Conservation (phyloP, 2,888 invertebrate species). For the Lycaena phlaeas region DNA sequence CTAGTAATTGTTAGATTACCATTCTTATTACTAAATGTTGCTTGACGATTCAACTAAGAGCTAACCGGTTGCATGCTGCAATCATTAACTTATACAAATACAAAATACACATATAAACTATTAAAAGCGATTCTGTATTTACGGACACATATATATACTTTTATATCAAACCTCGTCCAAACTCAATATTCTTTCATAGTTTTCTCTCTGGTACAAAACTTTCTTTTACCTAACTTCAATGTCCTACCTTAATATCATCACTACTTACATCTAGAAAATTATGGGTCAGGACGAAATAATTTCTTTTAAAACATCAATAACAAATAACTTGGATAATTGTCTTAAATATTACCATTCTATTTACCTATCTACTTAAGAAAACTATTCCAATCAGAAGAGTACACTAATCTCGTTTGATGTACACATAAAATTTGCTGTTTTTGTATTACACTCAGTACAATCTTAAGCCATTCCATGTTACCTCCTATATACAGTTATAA, state of each 20-base stretch:
- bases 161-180: constrained; percentile 2
- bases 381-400: constrained; percentile 32
- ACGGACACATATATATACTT: constrained; percentile 8
- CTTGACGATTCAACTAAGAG: not conserved
- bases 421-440: constrained; percentile 11
- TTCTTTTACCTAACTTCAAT: constrained; percentile 10
- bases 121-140: not conserved
- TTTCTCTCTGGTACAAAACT: constrained; percentile 4
- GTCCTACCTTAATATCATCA: constrained; percentile 15
- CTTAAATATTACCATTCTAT: constrained; percentile 48
- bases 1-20: not conserved
- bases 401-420: constrained; percentile 21
- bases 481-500: constrained; percentile 1
- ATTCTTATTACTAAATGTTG: not conserved
- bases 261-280: constrained; percentile 28
- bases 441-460: not conserved
- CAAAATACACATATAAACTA: not conserved
- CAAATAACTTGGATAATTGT: constrained; percentile 35
- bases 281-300: constrained; percentile 41
- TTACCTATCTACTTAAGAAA: constrained; percentile 56
- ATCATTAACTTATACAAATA: not conserved
- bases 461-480: not conserved
- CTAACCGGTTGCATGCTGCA: not conserved
- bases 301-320: constrained; percentile 35
- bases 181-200: not conserved